Conservation (phyloP, 1,140 invertebrate species). For the Micrasema longulum region DNA sequence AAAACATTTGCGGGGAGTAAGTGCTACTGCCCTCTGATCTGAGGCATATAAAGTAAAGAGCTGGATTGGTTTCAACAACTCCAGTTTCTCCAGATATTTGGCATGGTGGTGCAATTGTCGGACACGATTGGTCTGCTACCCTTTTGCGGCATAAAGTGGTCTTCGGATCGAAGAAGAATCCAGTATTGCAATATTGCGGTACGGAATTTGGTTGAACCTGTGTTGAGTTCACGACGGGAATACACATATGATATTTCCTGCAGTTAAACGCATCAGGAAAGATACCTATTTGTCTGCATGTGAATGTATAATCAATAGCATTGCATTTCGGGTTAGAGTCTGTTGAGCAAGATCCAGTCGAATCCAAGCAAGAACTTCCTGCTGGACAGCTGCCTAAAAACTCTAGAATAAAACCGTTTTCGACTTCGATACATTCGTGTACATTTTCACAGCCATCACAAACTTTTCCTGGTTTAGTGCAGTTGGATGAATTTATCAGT, state of each 20-base stretch:
- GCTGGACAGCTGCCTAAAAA: slow-evolving; percentile 9
- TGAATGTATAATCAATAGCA: slow-evolving; percentile 19
- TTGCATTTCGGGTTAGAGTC: slow-evolving; percentile 27
- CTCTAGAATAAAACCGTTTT: neutral
- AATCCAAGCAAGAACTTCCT: slow-evolving; percentile 16
- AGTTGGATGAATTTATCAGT: neutral
- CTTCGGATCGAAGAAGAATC: slow-evolving; percentile 35
- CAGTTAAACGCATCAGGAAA: slow-evolving; percentile 64
- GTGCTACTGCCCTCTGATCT: neutral
- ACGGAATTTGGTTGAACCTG: neutral
- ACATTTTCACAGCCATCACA: slow-evolving; percentile 34
- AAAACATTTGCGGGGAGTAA: slow-evolving; percentile 36
- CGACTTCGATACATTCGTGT: slow-evolving; percentile 12
- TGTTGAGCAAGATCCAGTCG: slow-evolving; percentile 24
- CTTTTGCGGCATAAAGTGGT: slow-evolving; percentile 32
- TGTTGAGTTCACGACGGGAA: slow-evolving; percentile 43
- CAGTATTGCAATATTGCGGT: neutral
- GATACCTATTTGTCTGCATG: slow-evolving; percentile 54
- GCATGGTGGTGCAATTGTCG: slow-evolving; percentile 2
- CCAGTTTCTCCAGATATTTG: neutral
- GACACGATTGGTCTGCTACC: slow-evolving; percentile 12
- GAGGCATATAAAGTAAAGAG: slow-evolving; percentile 42
- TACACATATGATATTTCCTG: slow-evolving; percentile 62
- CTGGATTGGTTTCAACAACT: slow-evolving; percentile 5
- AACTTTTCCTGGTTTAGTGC: slow-evolving; percentile 34